Evolutionary conservation across 2,797 vertebrate species (phyloP).

Genomic region (Carapus acus): DNA sequence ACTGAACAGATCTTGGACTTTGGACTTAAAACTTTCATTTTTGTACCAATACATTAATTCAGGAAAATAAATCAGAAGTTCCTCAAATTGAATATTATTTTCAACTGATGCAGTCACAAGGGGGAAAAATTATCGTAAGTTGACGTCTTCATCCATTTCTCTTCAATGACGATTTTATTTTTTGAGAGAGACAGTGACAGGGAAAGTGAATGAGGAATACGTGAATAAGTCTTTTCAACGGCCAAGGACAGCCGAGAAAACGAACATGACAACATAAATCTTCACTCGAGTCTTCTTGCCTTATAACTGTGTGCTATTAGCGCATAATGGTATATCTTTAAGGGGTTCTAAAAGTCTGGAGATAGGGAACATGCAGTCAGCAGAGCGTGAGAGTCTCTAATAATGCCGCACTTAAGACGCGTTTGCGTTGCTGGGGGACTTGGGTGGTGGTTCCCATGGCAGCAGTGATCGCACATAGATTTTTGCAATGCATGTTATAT

Average conservation of each 20-base stretch:
- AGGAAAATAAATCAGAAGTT: too few species aligned
- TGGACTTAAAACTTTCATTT: too few species aligned
- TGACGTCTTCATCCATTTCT: conserved; percentile 12
- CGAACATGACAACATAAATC: conserved; percentile 37
- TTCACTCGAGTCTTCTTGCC: conserved; percentile 33
- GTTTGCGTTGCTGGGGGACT: neutral
- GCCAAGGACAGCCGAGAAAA: conserved; percentile 46
- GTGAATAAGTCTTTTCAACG: conserved; percentile 37
- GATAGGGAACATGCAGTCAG: conserved; percentile 17
- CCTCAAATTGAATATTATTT: conserved; percentile 7
- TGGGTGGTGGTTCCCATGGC: conserved; percentile 1
- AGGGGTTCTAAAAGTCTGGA: conserved; percentile 28
- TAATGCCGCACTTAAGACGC: conserved; percentile 6
- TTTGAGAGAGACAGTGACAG: conserved; percentile 13
- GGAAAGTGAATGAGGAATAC: conserved; percentile 32
- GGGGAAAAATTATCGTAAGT: conserved; percentile 8
- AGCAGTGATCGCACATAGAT: neutral
- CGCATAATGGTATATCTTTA: conserved; percentile 34
- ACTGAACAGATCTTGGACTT: too few species aligned
- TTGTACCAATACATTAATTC: too few species aligned
- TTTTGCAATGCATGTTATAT: neutral
- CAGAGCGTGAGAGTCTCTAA: conserved; percentile 1
- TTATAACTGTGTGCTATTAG: conserved; percentile 39
- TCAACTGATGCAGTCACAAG: conserved; percentile 2
- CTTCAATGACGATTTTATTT: too few species aligned